These are phyloP conservation scores for Varecia variegata DNA, from an alignment of 2,797 vertebrate genomes.

Conservation along the genomic window DNA sequence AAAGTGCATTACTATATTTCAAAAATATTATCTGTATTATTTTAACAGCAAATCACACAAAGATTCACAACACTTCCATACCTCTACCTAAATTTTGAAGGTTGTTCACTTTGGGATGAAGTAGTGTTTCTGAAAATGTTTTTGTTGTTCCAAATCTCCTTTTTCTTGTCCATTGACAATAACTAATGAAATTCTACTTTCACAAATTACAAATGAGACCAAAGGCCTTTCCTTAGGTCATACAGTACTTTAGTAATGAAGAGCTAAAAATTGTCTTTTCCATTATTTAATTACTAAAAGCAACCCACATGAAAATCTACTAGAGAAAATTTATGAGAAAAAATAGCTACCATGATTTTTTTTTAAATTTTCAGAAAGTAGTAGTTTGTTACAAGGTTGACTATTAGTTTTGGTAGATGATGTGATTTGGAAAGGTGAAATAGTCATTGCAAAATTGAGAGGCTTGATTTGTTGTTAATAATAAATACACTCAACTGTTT, in stretches of 20 bases:
- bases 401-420: background rate
- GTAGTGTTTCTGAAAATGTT: background rate
- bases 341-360: background rate
- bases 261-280: background rate
- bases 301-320: background rate
- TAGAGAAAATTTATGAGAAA: background rate
- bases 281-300: slow-evolving; percentile 18
- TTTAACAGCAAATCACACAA: slow-evolving; percentile 37
- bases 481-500: background rate
- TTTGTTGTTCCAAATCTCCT: background rate
- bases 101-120: background rate
- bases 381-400: background rate
- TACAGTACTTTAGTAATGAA: background rate
- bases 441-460: background rate
- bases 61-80: background rate
- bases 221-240: background rate
- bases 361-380: background rate
- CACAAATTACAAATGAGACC: background rate
- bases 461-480: background rate
- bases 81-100: background rate
- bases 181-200: background rate
- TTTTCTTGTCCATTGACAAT: background rate
- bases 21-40: background rate
- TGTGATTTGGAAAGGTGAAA: slow-evolving; percentile 3
- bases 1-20: background rate